These are phyloP conservation scores for Argopecten irradians DNA, from an alignment of 1,140 invertebrate species.

Conservation along the genomic window DNA sequence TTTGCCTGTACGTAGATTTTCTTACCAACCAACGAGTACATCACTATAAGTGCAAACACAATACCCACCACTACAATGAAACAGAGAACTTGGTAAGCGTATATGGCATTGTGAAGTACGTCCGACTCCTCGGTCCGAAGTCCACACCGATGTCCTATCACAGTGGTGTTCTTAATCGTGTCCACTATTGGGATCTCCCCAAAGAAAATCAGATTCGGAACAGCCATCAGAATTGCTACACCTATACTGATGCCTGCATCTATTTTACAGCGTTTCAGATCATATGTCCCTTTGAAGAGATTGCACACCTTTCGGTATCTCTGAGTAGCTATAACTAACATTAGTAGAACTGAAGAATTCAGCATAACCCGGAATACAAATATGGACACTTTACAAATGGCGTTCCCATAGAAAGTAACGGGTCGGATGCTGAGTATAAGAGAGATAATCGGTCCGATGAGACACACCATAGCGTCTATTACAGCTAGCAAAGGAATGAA, in stretches of 20 bases:
- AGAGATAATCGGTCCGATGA: not conserved
- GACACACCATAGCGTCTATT: not conserved
- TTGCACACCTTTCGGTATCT: not conserved
- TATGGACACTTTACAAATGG: not conserved
- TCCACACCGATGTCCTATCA: not conserved
- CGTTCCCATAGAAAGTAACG: not conserved
- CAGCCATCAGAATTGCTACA: not conserved
- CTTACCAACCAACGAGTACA: not conserved
- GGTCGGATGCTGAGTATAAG: slow-evolving; percentile 3
- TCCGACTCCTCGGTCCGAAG: not conserved
- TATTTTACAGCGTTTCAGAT: not conserved
- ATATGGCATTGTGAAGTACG: not conserved
- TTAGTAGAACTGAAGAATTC: not conserved
- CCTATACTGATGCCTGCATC: not conserved
- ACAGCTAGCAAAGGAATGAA: not conserved
- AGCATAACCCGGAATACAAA: not conserved
- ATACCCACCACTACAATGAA: not conserved
- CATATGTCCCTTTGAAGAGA: not conserved
- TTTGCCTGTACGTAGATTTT: not conserved
- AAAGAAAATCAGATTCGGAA: not conserved
- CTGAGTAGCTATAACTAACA: not conserved
- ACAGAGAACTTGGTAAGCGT: not conserved
- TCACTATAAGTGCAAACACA: not conserved
- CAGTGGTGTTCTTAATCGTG: not conserved
- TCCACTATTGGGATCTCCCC: not conserved